Conservation (phyloP, 2,888 invertebrate genomes). For the Conomelus anceps region DNA sequence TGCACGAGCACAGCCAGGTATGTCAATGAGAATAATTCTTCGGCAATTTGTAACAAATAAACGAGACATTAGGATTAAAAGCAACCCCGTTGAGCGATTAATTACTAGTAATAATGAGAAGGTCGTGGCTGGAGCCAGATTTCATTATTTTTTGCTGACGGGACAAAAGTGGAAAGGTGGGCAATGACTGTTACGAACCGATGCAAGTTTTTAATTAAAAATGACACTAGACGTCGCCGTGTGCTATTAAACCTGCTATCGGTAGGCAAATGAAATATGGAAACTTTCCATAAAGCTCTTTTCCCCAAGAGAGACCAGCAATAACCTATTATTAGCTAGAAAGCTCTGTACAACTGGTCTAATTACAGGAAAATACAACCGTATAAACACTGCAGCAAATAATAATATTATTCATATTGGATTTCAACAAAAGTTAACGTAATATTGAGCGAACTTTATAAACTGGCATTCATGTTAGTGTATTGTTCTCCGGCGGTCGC, state of each 20-base stretch:
- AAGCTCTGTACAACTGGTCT: not conserved
- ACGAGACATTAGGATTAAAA: not conserved
- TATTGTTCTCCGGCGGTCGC: no score
- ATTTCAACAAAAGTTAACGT: no score
- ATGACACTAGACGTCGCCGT: not conserved
- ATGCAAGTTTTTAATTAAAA: not conserved
- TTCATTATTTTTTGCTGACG: not conserved
- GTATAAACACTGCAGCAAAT: no score
- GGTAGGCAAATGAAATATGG: not conserved
- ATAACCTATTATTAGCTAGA: not conserved
- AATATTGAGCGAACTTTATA: no score
- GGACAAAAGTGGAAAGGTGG: not conserved
- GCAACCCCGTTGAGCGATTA: not conserved
- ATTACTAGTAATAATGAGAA: not conserved
- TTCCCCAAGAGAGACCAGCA: not conserved
- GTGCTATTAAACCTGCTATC: not conserved
- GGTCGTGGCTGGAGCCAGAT: not conserved
- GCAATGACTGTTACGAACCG: not conserved
- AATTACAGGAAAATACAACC: no score
- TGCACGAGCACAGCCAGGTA: not conserved
- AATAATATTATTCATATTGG: no score
- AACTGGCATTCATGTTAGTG: no score
- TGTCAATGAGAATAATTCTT: not conserved
- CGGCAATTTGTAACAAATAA: not conserved
- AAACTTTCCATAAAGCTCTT: not conserved